Evolutionary conservation across 1,140 invertebrate species (phyloP), one percentile per base, ranked within the genome.

Genomic region (Hylaeus volcanicus): DNA sequence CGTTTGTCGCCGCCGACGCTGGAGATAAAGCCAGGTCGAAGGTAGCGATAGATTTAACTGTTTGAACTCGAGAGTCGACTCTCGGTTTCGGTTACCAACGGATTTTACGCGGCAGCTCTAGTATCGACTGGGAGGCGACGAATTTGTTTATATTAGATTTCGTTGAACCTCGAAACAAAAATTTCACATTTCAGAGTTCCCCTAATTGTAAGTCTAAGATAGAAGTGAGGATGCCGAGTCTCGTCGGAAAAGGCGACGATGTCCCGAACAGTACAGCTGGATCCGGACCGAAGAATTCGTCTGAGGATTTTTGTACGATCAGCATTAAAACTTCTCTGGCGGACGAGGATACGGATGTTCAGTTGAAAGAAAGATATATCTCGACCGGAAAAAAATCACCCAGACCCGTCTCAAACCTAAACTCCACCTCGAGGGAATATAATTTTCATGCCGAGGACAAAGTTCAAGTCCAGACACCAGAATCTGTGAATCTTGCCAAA

Each of bases 21-120:
- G 48, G 53, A 15, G 14, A 37, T 15, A n/a, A 63, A 26, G 11
- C 5, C 2, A 39, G 14, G 9, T 12, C 39, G 1, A 79, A 79
- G 76, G 76, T 79, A 78, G 9, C 55, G 48, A 58, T n/a, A 4
- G 48, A 4, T 39, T 66, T 37, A 3, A 26, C 14, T 11, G 5
- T 51, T 9, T 51, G 51, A 51, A 51, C 6, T n/a, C n/a, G n/a
- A 5, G 3, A 26, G 5, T 5, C 56, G n/a, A n/a, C 6, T 4
- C n/a, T n/a, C 5, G 15, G 5, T 8, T 48, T 48, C 45, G 5
- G 45, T 3, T 48, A 48, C 45, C 8, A 48, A 48, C 45, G 45
- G 26, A 26, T 26, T 26, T 26, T 26, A 26, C 26, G 26, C 26
- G 26, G 26, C 43, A 45, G 3, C 43, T 45, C 43, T 2, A 45